phyloP scores from a whole-genome alignment of 2,797 vertebrate species.

The Novumbra hubbsi region DNA sequence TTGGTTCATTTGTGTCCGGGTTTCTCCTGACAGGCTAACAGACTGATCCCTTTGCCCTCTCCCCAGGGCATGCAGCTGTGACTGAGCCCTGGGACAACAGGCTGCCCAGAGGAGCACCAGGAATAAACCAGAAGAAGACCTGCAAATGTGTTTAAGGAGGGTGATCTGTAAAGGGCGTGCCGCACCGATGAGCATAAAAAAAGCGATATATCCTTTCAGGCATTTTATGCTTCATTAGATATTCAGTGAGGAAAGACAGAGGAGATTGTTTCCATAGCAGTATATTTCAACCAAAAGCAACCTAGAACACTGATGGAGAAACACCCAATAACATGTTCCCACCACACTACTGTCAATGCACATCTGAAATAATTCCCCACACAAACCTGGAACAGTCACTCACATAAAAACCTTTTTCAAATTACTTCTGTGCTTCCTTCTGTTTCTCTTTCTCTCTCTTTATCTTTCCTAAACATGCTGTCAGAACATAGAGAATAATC shows the following conservation, averaged over 20 bases:
- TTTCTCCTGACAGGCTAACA: constrained; percentile 50
- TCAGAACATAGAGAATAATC: background rate
- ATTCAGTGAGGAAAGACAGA: too few relatives aligned
- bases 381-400: background rate
- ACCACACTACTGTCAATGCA: background rate
- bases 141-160: background rate
- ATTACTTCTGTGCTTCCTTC: background rate
- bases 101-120: constrained; percentile 8
- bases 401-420: background rate
- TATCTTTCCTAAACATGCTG: background rate
- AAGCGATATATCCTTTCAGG: too few relatives aligned
- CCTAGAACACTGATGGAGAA: too few relatives aligned
- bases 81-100: constrained; percentile 45
- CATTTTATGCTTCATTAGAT: too few relatives aligned
- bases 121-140: background rate
- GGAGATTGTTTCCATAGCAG: too few relatives aligned
- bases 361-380: background rate
- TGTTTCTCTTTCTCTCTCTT: background rate
- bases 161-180: background rate
- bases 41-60: constrained; percentile 63
- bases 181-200: background rate
- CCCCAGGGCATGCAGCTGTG: constrained; percentile 67
- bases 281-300: too few relatives aligned
- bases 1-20: constrained; percentile 55
- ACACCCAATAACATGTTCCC: too few relatives aligned